Evolutionary conservation across 1,140 invertebrate genomes (phyloP), one percentile per base, ranked within the genome.

Genomic region (Drosophila teissieri): DNA sequence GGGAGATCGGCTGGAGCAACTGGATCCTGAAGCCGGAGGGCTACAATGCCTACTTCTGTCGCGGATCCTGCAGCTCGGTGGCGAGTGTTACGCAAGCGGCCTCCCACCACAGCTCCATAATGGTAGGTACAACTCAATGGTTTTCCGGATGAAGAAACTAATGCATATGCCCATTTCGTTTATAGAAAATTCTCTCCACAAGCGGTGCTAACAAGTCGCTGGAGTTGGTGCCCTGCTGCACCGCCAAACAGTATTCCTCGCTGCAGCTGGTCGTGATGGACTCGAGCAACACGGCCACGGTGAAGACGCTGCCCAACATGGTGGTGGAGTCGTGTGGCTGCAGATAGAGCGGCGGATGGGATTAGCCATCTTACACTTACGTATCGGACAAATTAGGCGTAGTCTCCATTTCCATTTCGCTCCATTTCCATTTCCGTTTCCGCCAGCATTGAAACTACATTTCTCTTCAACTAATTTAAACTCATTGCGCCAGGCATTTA

Each of bases 1-100:
- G 94, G 22, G 96, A 97, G 27, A 95, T 98, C 42, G 96, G 96
- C 44, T 98, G 97, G 97, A 95, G 95, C 74, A 95, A 97, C 91
- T 97, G 96, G 96, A 97, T 98, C 54, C 94, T 98, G 17, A 93
- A 95, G 48, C 97, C 97, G 0, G 93, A 93, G 11, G 96, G 95
- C 0, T 97, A 97, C 90, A 94, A 97, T 67, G 96, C 96, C 0
- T 97, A 97, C 91, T 97, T 96, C 92, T 98, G 97, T 78, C 95
- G 95, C 36, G 97, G 97, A 1, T 95, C 95, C 5, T 97, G 97
- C 86, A 93, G 94, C 0, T 94, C 95, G 0, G 95, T 95, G 4
- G 94, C 95, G 1, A 95, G 95, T 11, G 93, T 96, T 2, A 94
- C 95, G 0, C 92, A 94, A 36, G 94, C 94, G 55, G 94, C 94